Conservation (phyloP, 2,888 invertebrate genomes). For the Scaptomyza parva region DNA sequence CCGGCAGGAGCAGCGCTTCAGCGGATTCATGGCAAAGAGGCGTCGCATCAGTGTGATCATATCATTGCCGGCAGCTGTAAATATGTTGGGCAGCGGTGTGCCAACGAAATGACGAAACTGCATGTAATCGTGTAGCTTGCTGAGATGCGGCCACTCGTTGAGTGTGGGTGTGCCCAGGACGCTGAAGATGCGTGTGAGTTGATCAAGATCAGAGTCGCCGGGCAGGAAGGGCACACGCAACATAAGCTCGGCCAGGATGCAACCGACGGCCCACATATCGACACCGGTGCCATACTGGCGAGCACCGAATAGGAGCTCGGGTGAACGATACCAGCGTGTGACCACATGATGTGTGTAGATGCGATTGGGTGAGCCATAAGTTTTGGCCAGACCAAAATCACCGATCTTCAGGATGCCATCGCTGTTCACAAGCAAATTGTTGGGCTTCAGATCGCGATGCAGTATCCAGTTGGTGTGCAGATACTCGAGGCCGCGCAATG, state of each 20-base stretch:
- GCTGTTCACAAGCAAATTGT: constrained; percentile 97
- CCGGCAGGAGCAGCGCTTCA: constrained; percentile 91
- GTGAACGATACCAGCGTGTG: constrained; percentile 96
- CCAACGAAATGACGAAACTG: constrained; percentile 94
- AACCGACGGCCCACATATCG: constrained; percentile 99
- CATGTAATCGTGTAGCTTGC: constrained; percentile 94
- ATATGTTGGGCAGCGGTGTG: constrained; percentile 95
- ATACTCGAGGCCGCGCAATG: constrained; percentile 96
- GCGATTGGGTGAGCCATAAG: constrained; percentile 98
- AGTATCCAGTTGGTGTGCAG: constrained; percentile 98
- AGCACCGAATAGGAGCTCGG: constrained; percentile 98
- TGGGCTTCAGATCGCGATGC: constrained; percentile 99
- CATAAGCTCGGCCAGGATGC: constrained; percentile 97
- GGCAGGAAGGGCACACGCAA: constrained; percentile 97
- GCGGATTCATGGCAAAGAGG: constrained; percentile 93
- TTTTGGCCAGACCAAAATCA: constrained; percentile 99
- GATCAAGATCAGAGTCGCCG: constrained; percentile 98
- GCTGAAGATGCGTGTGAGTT: constrained; percentile 97
- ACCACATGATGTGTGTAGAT: constrained; percentile 99
- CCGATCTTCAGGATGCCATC: constrained; percentile 98
- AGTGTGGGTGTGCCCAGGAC: constrained; percentile 97
- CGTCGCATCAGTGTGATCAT: constrained; percentile 92
- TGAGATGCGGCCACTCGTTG: constrained; percentile 95
- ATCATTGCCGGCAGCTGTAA: constrained; percentile 97
- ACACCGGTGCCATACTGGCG: constrained; percentile 97